Evolutionary conservation across 2,888 invertebrate genomes (phyloP).

Genomic region (Hipparchia sbordonii): DNA sequence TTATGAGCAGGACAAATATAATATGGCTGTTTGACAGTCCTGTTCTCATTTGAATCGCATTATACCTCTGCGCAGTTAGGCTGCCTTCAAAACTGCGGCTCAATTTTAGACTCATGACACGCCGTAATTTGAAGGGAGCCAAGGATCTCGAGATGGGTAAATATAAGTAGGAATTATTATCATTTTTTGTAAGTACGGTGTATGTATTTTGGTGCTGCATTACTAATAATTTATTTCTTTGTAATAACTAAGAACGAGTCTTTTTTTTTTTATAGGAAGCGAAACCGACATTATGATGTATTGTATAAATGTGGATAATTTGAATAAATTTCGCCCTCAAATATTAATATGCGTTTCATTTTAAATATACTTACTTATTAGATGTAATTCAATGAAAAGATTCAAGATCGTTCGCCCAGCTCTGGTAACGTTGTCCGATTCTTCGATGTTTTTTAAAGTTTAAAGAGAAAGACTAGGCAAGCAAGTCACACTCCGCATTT

Average conservation of each 20-base stretch:
- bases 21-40: too few relatives aligned
- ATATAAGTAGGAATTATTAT: constrained; percentile 53
- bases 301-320: constrained; percentile 78
- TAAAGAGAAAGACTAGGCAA: too few relatives aligned
- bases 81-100: too few relatives aligned
- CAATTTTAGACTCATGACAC: too few relatives aligned
- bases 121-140: too few relatives aligned
- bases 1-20: too few relatives aligned
- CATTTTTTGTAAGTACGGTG: constrained; percentile 67
- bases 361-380: background rate
- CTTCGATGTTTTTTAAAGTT: too few relatives aligned
- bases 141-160: constrained; percentile 25
- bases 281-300: constrained; percentile 72
- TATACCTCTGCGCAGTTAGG: constrained; percentile 1
- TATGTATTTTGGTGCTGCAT: constrained; percentile 81
- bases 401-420: too few relatives aligned
- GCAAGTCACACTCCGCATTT: too few relatives aligned
- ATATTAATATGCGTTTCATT: constrained; percentile 60
- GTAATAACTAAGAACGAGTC: constrained; percentile 62
- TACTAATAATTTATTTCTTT: constrained; percentile 81
- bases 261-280: constrained; percentile 62
- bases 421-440: too few relatives aligned
- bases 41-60: too few relatives aligned
- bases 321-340: constrained; percentile 75
- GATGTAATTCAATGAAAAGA: too few relatives aligned